A percentile compares a stretch with the other conserved stretches of the same genome.
Conservation (phyloP, 2,888 invertebrate species). For the Hedya salicella region DNA sequence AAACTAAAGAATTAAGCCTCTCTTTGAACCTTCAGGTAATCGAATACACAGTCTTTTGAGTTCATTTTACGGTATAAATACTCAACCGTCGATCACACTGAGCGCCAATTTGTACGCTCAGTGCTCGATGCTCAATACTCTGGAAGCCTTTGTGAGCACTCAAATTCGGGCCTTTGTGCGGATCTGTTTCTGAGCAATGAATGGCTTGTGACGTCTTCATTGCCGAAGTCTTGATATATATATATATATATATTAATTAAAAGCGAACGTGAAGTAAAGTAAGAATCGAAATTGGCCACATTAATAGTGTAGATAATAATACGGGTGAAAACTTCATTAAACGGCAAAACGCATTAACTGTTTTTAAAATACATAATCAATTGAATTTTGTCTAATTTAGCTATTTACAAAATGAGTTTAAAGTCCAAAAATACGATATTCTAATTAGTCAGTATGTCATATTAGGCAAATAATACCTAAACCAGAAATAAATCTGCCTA, state of each 20-base stretch:
- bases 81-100: constrained; percentile 18
- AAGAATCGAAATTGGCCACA: too few species aligned
- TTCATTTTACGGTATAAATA: constrained; percentile 28
- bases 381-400: too few species aligned
- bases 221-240: not conserved
- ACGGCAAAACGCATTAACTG: too few species aligned
- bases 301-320: too few species aligned
- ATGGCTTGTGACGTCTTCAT: constrained; percentile 15
- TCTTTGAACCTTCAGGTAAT: constrained; percentile 18
- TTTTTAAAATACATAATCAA: too few species aligned
- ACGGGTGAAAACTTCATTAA: too few species aligned
- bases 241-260: not conserved
- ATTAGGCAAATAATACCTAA: too few species aligned
- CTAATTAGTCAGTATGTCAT: too few species aligned
- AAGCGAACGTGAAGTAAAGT: not conserved
- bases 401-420: too few species aligned
- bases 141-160: constrained; percentile 26
- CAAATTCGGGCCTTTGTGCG: constrained; percentile 36
- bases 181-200: constrained; percentile 31
- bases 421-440: too few species aligned
- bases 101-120: constrained; percentile 16
- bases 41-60: constrained; percentile 13
- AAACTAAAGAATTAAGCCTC: not conserved
- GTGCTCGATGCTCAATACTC: constrained; percentile 26
- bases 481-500: too few species aligned